Evolutionary conservation across 2,113 vertebrate species (phyloP).

Genomic region (Plectropomus leopardus): DNA sequence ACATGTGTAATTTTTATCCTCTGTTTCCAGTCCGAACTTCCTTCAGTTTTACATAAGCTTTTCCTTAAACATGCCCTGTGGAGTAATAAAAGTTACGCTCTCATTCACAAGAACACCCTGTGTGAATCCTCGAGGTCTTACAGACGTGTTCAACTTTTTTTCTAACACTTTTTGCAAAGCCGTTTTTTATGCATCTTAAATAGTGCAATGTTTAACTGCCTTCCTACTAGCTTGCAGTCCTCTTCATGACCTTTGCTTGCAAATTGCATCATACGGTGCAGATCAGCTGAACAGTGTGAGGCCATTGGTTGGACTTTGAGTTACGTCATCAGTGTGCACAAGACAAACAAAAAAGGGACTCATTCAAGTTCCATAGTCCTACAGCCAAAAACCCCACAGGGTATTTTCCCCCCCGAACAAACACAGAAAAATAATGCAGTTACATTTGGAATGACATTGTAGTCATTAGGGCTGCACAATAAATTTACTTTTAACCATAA

Average conservation of each 20-base stretch:
- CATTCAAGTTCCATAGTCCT: background rate
- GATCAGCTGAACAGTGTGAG: background rate
- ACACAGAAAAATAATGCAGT: too few species aligned
- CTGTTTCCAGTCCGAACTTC: background rate
- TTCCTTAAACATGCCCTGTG: background rate
- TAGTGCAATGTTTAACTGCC: too few species aligned
- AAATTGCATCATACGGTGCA: background rate
- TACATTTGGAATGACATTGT: too few species aligned
- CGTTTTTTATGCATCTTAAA: too few species aligned
- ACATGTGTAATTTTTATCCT: background rate
- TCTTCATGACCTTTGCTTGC: background rate
- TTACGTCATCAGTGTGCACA: background rate
- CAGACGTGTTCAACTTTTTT: too few species aligned
- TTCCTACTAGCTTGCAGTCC: background rate
- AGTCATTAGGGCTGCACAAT: too few species aligned
- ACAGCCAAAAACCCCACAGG: background rate
- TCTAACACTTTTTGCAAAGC: too few species aligned
- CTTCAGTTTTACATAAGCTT: background rate
- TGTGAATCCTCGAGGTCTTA: too few species aligned
- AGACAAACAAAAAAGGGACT: background rate
- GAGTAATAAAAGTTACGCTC: background rate
- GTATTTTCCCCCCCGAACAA: too few species aligned
- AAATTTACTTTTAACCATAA: too few species aligned
- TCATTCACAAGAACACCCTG: too few species aligned
- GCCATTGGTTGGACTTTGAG: background rate